Evolutionary conservation across 2,888 invertebrate genomes (phyloP).

Genomic region (Eupithecia tripunctaria): DNA sequence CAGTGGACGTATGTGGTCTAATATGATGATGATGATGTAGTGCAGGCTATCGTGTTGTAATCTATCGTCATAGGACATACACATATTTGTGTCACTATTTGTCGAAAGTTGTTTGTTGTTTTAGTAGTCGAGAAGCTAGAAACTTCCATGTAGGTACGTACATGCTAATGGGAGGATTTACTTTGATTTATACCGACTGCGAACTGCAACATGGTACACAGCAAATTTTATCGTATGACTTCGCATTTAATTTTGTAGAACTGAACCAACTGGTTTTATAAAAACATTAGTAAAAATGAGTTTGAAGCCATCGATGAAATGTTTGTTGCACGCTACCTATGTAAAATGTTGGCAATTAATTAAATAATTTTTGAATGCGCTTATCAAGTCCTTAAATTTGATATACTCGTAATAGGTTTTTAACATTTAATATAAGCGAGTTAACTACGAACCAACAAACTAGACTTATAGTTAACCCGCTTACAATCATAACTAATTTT

Average conservation of each 20-base stretch:
- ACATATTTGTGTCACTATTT: background rate
- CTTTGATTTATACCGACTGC: constrained; percentile 43
- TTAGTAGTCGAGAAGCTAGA: background rate
- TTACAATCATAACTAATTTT: too few relatives aligned
- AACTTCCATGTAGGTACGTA: constrained; percentile 25
- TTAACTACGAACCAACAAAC: too few relatives aligned
- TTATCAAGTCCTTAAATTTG: too few relatives aligned
- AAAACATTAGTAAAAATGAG: background rate
- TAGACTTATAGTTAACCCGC: too few relatives aligned
- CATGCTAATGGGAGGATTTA: constrained; percentile 34
- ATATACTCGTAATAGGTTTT: too few relatives aligned
- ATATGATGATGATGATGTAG: background rate
- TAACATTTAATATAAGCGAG: too few relatives aligned
- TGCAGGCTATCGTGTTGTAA: background rate
- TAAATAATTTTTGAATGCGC: too few relatives aligned
- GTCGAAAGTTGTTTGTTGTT: background rate
- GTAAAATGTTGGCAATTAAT: too few relatives aligned
- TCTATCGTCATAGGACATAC: background rate
- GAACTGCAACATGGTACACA: constrained; percentile 32
- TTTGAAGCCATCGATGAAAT: too few relatives aligned
- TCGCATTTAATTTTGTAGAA: constrained; percentile 10
- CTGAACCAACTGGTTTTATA: background rate
- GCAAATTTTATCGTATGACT: background rate
- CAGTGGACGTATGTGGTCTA: too few relatives aligned
- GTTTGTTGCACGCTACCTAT: too few relatives aligned